Percentiles rank a stretch among this genome's conserved stretches.
Conservation (phyloP, 2,113 vertebrate genomes). For the Budorcas taxicolor region DNA sequence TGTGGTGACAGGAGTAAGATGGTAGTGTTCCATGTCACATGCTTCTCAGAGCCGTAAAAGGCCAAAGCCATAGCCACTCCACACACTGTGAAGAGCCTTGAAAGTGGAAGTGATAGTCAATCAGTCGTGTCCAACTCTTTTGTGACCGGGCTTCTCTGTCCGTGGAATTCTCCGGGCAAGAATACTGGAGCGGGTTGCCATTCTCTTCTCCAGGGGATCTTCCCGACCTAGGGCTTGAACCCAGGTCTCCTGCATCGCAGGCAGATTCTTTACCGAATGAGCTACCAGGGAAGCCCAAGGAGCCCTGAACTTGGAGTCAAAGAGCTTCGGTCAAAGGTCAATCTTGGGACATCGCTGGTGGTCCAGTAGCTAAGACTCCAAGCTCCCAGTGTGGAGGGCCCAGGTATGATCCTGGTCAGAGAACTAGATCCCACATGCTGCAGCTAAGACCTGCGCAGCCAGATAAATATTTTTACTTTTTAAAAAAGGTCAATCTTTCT, state of each 20-base stretch:
- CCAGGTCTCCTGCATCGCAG: background rate
- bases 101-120: background rate
- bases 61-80: background rate
- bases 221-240: background rate
- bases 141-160: too few relatives aligned
- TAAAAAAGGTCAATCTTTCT: background rate
- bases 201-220: background rate
- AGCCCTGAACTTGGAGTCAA: background rate
- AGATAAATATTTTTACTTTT: background rate
- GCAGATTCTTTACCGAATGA: background rate
- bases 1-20: background rate
- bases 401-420: background rate
- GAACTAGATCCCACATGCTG: background rate
- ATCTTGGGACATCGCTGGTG: background rate
- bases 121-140: background rate
- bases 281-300: background rate
- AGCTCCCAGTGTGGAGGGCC: too few relatives aligned
- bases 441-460: background rate
- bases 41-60: too few relatives aligned
- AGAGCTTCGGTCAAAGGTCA: background rate
- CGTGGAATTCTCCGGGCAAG: too few relatives aligned
- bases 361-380: background rate
- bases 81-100: fast-evolving
- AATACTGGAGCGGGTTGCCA: too few relatives aligned
- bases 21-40: fast-evolving